These are phyloP conservation scores for Lepus townsendii DNA, from an alignment of 2,797 vertebrate species.

Conservation along the genomic window DNA sequence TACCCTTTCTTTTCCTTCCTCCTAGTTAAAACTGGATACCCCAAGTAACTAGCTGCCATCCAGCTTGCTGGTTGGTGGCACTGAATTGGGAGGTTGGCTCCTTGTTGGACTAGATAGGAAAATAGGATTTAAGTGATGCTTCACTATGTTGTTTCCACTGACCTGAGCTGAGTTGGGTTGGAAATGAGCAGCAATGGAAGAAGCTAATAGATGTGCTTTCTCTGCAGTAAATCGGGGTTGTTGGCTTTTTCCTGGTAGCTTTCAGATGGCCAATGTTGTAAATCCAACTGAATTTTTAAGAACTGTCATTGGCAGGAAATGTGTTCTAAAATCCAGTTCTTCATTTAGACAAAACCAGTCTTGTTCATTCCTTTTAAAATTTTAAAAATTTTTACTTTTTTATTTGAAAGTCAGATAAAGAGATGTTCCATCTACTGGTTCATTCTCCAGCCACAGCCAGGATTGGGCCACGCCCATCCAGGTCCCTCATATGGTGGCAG, in stretches of 20 bases:
- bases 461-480: no score
- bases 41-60: neutral
- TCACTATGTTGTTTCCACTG: constrained; percentile 24
- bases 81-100: neutral
- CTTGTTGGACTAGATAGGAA: neutral
- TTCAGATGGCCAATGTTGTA: constrained; percentile 4
- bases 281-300: neutral
- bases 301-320: constrained; percentile 23
- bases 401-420: no score
- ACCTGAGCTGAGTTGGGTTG: neutral
- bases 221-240: neutral
- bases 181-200: neutral
- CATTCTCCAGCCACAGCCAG: no score
- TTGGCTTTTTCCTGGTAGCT: neutral
- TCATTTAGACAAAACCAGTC: neutral
- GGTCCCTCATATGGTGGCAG: no score
- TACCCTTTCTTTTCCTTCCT: neutral
- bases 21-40: neutral
- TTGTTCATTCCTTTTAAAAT: neutral
- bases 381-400: no score
- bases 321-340: constrained; percentile 26
- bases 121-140: constrained; percentile 32
- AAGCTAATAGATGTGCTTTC: neutral
- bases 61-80: neutral
- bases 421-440: no score